Conservation (phyloP, 2,797 vertebrate species). For the Cossypha dichroa region DNA sequence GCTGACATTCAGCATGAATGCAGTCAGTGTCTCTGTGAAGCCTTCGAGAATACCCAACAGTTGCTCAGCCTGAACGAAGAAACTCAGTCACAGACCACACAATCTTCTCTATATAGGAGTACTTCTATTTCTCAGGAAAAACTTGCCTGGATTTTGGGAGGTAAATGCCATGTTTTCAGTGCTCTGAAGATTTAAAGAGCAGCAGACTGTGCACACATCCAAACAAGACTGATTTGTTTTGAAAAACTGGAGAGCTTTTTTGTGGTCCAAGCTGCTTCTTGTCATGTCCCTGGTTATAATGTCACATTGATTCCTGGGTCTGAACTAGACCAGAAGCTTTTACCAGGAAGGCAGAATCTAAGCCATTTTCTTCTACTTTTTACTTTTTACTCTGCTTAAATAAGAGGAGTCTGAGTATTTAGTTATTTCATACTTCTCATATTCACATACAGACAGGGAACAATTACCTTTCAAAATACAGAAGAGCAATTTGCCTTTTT, state of each 20-base stretch:
- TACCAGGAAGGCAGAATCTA: not conserved
- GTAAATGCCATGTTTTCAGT: not conserved
- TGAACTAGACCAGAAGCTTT: not conserved
- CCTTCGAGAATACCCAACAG: slow-evolving; percentile 81
- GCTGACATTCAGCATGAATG: too few species aligned
- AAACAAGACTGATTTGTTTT: not conserved
- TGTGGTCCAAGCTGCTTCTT: not conserved
- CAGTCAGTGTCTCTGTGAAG: slow-evolving; percentile 83
- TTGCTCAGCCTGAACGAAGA: slow-evolving; percentile 89
- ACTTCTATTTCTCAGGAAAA: not conserved
- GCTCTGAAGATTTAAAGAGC: not conserved
- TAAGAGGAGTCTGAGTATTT: not conserved
- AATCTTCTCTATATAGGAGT: slow-evolving; percentile 86
- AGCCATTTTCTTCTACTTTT: not conserved
- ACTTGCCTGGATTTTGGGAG: not conserved
- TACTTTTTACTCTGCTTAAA: not conserved
- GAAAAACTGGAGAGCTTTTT: not conserved
- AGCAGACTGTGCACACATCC: not conserved
- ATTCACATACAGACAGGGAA: not conserved
- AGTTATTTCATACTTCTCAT: not conserved
- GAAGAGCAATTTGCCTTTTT: not conserved
- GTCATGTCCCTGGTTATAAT: not conserved
- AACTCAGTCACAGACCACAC: slow-evolving; percentile 86
- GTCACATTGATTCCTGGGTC: not conserved
- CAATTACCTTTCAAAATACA: not conserved